Conservation (phyloP, 1,140 invertebrate genomes). For the Platyscapa corneri region DNA sequence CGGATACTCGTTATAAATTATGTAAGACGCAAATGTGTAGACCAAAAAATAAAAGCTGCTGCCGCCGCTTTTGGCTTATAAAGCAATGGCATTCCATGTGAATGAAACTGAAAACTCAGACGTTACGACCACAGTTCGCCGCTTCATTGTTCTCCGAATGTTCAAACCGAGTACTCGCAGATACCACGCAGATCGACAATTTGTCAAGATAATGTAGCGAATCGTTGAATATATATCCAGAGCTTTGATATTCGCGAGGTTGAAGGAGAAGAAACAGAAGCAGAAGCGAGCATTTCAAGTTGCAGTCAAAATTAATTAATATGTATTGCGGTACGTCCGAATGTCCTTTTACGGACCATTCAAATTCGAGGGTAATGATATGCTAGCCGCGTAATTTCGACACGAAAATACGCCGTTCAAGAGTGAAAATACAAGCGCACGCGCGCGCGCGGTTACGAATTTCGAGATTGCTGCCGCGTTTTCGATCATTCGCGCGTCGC, state of each 20-base stretch:
- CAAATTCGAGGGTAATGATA: constrained; percentile 49
- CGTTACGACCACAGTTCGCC: background rate
- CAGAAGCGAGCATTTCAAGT: constrained; percentile 46
- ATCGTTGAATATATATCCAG: background rate
- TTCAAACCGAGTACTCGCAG: background rate
- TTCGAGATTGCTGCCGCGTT: constrained; percentile 56
- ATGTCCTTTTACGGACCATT: constrained; percentile 47
- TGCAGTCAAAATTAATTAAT: constrained; percentile 50
- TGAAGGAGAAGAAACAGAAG: constrained; percentile 6
- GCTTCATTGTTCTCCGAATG: background rate
- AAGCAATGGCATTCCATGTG: background rate
- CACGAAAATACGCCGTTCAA: background rate
- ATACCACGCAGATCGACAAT: constrained; percentile 6
- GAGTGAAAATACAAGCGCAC: background rate
- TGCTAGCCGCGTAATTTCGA: constrained; percentile 47
- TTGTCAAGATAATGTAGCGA: constrained; percentile 45
- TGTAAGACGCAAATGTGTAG: background rate
- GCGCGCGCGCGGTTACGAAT: constrained; percentile 22
- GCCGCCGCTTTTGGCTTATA: background rate
- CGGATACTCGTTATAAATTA: background rate
- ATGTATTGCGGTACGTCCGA: constrained; percentile 48
- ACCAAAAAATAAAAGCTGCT: background rate
- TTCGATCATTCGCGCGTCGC: constrained; percentile 70
- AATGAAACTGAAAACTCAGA: background rate
- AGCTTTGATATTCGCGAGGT: constrained; percentile 41